Evolutionary conservation across 2,888 invertebrate species (phyloP), one percentile per base, ranked within the genome.

Genomic region (Noctua comes): DNA sequence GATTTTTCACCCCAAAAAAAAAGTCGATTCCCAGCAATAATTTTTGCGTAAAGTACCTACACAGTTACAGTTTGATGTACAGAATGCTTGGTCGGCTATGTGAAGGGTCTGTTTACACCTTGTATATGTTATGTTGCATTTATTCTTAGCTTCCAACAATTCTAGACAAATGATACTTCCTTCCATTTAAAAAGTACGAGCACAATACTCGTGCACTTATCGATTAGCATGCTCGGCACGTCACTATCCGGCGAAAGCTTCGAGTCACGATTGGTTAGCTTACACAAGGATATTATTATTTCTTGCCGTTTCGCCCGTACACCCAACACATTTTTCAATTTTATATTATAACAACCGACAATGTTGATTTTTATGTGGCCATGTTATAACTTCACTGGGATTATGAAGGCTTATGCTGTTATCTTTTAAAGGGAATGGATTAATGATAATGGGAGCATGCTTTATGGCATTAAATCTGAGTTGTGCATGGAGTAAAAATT

Each of bases 231-330:
- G 64, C 64, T 40, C 62, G 18, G 46, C 77, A 76, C 59, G 74
- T 88, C 93, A 90, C 94, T 93, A 93, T 57, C 59, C 79, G 84
- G 90, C 91, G 91, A 93, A 94, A 93, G 94, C 93, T 91, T 79
- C 92, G 89, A 95, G 95, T 95, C 95, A 95, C 95, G 95, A 95
- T 94, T 93, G 94, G 95, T 94, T 95, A 94, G 93, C 93, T 94
- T 93, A 92, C 92, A 93, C 93, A 92, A 91, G 92, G 92, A 91
- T 93, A 93, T 94, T 95, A 95, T 95, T 95, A 95, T 95, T 95
- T 95, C 93, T 93, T 93, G 92, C 92, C 91, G 91, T 92, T 93
- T 90, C 90, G 84, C 87, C 68, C 78, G 87, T 80, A 89, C 90
- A 87, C 87, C 88, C 86, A 87, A 89, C 88, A 90, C 89, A 91